Conservation (phyloP, 2,113 vertebrate species). For the Nibea coibor region DNA sequence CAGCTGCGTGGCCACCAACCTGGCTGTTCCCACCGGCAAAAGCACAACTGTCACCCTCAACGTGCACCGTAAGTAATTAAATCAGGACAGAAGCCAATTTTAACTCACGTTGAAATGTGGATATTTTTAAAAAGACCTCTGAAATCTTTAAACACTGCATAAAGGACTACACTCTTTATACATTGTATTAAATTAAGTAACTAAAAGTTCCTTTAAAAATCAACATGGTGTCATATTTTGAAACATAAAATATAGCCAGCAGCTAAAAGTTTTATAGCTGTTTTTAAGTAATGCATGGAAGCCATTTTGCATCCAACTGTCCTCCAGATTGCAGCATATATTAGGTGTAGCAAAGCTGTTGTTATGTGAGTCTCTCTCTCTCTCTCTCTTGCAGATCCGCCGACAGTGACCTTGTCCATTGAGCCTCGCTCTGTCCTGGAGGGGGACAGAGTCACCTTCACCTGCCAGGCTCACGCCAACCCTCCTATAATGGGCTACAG, state of each 20-base stretch:
- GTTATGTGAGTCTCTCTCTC: constrained; percentile 21
- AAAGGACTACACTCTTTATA: not conserved
- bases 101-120: not conserved
- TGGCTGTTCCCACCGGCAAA: constrained; percentile 87
- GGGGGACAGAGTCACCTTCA: constrained; percentile 92
- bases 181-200: not conserved
- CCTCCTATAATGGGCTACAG: constrained; percentile 95
- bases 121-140: not conserved
- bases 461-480: constrained; percentile 94
- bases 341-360: constrained; percentile 18
- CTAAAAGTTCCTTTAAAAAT: not conserved
- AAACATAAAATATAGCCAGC: constrained; percentile 26
- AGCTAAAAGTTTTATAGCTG: constrained; percentile 30
- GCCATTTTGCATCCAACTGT: constrained; percentile 52
- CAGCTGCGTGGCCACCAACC: constrained; percentile 90
- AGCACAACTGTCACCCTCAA: constrained; percentile 91
- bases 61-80: constrained; percentile 89
- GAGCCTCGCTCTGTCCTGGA: constrained; percentile 95
- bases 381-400: constrained; percentile 84
- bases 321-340: constrained; percentile 41
- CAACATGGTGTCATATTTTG: not conserved
- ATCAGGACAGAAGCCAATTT: not conserved
- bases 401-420: constrained; percentile 93
- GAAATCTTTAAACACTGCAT: no score
- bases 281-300: constrained; percentile 35